Evolutionary conservation across 2,888 invertebrate genomes (phyloP), one percentile per base, ranked within the genome.

Genomic region (Steinernema hermaphroditum): DNA sequence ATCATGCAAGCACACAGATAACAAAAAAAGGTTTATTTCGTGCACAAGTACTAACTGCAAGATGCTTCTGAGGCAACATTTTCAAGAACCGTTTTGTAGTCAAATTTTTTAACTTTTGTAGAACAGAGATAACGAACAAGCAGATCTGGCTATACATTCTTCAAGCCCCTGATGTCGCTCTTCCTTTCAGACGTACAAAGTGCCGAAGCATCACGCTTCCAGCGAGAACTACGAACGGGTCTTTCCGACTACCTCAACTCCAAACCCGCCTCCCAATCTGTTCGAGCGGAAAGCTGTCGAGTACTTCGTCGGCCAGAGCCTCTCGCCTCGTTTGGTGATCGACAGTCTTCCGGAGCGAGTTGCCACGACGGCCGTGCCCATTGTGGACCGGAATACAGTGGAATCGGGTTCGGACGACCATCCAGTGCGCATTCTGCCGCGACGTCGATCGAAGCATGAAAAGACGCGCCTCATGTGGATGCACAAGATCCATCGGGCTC

Each of bases 301-400:
- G 27, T 62, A 62, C 62, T 62, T 62, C 32, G 34, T 62, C 32
- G 62, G 62, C 8, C 62, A 62, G 14, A 62, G 62, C 34, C 22
- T 62, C 32, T 16, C 62, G 22, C 62, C 62, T 1, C 62, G 34
- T 16, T 32, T 62, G 62, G 29, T 62, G 2, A 62, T 62, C 16
- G 62, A 62, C 62, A 62, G 62, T 29, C 32, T 62, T 1, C 62
- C 62, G 14, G 62, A 62, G 19, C 29, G 32, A 32, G 62, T 62
- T 9, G 9, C 62, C 12, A 62, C 62, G 2, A 62, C 62, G 62
- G 32, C 62, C 2, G 9, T 29, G 2, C 62, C 62, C 29, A 16
- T 62, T 1, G 9, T 62, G 1, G 32, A 29, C 16, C 2, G 16
- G 29, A 62, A 34, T 27, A n/a, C 62, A 12, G 14, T 16, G 2